phyloP scores from a whole-genome alignment of 1,140 invertebrate genomes.

The Solenopsis fugax region DNA sequence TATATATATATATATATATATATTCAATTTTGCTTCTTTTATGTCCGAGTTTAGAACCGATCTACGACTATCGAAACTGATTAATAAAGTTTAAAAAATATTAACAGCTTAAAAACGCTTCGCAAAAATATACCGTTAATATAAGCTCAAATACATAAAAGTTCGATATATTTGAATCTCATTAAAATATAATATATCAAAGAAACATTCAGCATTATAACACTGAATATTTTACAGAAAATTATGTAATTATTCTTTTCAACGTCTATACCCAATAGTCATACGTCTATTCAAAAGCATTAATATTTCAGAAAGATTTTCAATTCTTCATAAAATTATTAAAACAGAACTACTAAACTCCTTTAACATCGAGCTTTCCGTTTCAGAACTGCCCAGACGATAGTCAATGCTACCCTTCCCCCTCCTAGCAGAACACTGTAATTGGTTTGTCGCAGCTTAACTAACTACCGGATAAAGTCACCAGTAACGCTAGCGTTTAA shows the following conservation, averaged over 20 bases:
- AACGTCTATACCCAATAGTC: no score
- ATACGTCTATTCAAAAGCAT: neutral
- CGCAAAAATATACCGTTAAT: neutral
- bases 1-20: no score
- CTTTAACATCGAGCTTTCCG: slow-evolving; percentile 15
- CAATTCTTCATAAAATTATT: neutral
- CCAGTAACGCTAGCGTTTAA: slow-evolving; percentile 70
- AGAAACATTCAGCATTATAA: neutral
- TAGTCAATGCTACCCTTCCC: slow-evolving; percentile 64
- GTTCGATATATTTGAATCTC: neutral
- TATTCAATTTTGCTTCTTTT: neutral
- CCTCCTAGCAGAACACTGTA: slow-evolving; percentile 61
- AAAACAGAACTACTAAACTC: neutral
- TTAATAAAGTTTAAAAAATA: no score
- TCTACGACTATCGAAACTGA: neutral
- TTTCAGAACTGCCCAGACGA: slow-evolving; percentile 57
- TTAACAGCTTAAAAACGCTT: neutral
- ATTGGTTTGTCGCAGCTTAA: slow-evolving; percentile 77
- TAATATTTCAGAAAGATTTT: neutral
- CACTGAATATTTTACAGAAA: neutral
- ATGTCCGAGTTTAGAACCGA: neutral
- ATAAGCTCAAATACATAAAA: neutral
- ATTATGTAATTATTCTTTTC: neutral
- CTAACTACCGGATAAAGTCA: slow-evolving; percentile 77
- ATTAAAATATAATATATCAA: neutral